Percentiles rank a stretch among this genome's conserved stretches.
These are phyloP conservation scores for Gavialis gangeticus DNA, from an alignment of 2,113 vertebrate genomes.

Conservation along the genomic window DNA sequence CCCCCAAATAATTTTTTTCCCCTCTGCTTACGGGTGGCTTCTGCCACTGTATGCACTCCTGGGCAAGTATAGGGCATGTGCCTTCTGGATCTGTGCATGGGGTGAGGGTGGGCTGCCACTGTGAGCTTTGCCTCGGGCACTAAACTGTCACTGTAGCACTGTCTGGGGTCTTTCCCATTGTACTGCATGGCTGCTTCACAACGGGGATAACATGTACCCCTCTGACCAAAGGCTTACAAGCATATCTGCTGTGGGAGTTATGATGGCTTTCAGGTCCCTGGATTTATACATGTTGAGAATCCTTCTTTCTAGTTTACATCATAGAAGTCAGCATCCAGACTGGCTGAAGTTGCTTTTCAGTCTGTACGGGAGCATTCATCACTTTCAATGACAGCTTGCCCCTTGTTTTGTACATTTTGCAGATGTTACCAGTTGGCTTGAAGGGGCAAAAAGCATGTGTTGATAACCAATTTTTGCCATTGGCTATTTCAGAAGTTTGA, in stretches of 20 bases:
- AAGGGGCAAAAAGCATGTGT: background rate
- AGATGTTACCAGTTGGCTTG: slow-evolving; percentile 58
- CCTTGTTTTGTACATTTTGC: slow-evolving; percentile 41
- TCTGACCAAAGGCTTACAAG: background rate
- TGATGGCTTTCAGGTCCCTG: background rate
- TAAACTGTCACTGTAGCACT: too few species aligned
- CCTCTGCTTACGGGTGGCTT: too few species aligned
- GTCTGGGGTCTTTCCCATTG: background rate
- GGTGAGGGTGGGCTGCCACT: too few species aligned
- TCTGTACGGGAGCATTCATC: background rate
- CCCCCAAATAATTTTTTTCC: too few species aligned
- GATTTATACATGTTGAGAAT: background rate
- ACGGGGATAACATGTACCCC: fast-evolving
- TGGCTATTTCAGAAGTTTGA: background rate
- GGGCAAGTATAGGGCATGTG: too few species aligned
- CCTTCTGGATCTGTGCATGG: too few species aligned
- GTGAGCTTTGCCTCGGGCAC: too few species aligned
- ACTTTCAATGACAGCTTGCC: background rate
- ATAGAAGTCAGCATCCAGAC: background rate
- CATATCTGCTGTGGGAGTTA: background rate
- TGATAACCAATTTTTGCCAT: slow-evolving; percentile 30
- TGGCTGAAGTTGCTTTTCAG: background rate
- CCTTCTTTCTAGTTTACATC: fast-evolving
- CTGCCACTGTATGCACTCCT: too few species aligned
- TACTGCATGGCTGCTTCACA: background rate